These are phyloP conservation scores for Saguinus imperator DNA, from an alignment of 2,113 vertebrate species.

Conservation along the genomic window DNA sequence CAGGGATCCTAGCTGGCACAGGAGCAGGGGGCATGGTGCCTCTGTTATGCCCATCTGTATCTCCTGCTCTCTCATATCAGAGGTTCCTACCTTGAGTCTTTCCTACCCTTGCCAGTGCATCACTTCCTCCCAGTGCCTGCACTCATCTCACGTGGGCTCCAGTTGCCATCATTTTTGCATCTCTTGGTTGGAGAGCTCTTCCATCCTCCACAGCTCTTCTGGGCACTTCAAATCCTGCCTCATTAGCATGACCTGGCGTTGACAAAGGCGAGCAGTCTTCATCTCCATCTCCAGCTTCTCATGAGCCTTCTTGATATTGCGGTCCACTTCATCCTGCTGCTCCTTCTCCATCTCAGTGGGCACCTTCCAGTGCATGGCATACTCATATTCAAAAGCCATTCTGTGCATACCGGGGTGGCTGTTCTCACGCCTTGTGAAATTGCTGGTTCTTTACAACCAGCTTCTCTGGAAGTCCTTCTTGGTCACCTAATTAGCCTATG, in stretches of 20 bases:
- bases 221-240: not conserved
- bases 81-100: not conserved
- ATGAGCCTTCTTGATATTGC: not conserved
- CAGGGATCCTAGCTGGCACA: not conserved
- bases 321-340: not conserved
- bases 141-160: not conserved
- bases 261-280: not conserved
- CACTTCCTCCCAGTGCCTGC: not conserved
- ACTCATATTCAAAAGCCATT: not conserved
- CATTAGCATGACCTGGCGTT: not conserved
- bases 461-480: not conserved
- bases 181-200: not conserved
- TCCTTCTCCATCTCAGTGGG: not conserved
- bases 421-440: not conserved
- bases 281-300: not conserved
- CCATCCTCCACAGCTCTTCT: not conserved
- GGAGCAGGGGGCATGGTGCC: not conserved
- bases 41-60: not conserved
- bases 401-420: not conserved
- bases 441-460: not conserved
- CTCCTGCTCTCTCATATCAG: not conserved
- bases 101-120: not conserved
- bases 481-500: not conserved
- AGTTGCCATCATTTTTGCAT: not conserved
- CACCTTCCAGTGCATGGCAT: not conserved